phyloP scores from a whole-genome alignment of 1,140 invertebrate species.

The Drosophila murphyi region DNA sequence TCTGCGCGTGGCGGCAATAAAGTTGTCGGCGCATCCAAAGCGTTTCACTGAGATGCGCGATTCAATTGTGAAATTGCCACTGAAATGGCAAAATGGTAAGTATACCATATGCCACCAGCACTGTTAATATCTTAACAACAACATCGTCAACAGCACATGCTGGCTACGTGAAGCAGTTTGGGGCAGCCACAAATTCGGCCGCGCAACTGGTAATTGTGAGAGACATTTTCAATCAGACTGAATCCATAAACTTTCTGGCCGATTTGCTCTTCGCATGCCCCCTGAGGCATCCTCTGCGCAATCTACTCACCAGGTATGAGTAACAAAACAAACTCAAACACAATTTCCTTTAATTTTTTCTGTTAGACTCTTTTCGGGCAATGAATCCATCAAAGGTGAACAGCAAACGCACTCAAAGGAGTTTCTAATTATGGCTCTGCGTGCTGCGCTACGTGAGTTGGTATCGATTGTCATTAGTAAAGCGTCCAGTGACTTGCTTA shows the following conservation, averaged over 20 bases:
- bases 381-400: slow-evolving; percentile 7
- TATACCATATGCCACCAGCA: not conserved
- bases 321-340: not conserved
- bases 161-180: slow-evolving; percentile 37
- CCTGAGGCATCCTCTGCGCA: slow-evolving; percentile 59
- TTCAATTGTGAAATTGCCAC: slow-evolving; percentile 30
- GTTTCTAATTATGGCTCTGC: slow-evolving; percentile 24
- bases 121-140: not conserved
- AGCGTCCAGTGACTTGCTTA: not conserved
- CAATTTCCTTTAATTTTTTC: not conserved
- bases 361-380: slow-evolving; percentile 51
- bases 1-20: slow-evolving; percentile 58
- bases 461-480: not conserved
- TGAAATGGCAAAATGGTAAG: slow-evolving; percentile 50
- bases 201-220: slow-evolving; percentile 43
- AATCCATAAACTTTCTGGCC: slow-evolving; percentile 42
- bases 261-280: slow-evolving; percentile 54
- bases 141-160: slow-evolving; percentile 7
- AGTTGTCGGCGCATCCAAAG: slow-evolving; percentile 56
- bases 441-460: slow-evolving; percentile 20
- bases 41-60: slow-evolving; percentile 47
- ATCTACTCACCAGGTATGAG: slow-evolving; percentile 51
- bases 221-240: slow-evolving; percentile 10
- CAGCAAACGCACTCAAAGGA: slow-evolving; percentile 21
- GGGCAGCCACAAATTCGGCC: slow-evolving; percentile 25